Conservation (phyloP, 35 echinoderm and acorn worm genomes). For the Eucidaris tribuloides region DNA sequence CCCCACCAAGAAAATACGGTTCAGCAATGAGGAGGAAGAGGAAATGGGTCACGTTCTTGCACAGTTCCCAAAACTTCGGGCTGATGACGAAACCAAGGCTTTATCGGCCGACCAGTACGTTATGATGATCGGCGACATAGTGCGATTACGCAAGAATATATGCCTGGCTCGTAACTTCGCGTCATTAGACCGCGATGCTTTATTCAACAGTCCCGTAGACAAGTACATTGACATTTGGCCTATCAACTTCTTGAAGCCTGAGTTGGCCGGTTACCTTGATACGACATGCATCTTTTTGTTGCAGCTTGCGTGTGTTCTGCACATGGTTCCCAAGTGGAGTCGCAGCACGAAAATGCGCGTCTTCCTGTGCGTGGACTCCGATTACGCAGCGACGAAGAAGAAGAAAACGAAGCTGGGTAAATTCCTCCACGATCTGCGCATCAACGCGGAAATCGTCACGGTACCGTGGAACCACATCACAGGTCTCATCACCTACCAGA, state of each 20-base stretch:
- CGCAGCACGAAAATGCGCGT: constrained; percentile 66
- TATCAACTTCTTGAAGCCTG: constrained; percentile 94
- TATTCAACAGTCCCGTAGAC: not conserved
- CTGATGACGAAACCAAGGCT: constrained; percentile 29
- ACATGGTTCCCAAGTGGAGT: constrained; percentile 89
- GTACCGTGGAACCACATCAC: constrained; percentile 71
- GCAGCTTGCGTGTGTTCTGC: constrained; percentile 81
- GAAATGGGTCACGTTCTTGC: constrained; percentile 37
- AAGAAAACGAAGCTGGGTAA: constrained; percentile 65
- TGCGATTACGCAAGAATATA: constrained; percentile 72
- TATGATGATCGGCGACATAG: constrained; percentile 58
- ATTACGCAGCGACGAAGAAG: constrained; percentile 47
- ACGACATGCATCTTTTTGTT: constrained; percentile 91
- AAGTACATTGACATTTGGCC: constrained; percentile 86
- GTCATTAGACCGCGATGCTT: constrained; percentile 53
- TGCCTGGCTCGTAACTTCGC: constrained; percentile 74
- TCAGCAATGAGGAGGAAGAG: constrained; percentile 18
- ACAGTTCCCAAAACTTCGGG: constrained; percentile 43
- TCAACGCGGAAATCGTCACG: constrained; percentile 75
- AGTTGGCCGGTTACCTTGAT: constrained; percentile 88
- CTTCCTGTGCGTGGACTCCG: constrained; percentile 74
- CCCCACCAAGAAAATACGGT: not conserved
- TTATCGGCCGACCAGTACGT: constrained; percentile 75
- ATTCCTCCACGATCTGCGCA: constrained; percentile 78
- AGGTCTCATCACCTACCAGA: constrained; percentile 30